Percentiles rank a stretch among this genome's conserved stretches.
These are phyloP conservation scores for Podocnemis expansa DNA, from an alignment of 2,113 vertebrate species.

Conservation along the genomic window DNA sequence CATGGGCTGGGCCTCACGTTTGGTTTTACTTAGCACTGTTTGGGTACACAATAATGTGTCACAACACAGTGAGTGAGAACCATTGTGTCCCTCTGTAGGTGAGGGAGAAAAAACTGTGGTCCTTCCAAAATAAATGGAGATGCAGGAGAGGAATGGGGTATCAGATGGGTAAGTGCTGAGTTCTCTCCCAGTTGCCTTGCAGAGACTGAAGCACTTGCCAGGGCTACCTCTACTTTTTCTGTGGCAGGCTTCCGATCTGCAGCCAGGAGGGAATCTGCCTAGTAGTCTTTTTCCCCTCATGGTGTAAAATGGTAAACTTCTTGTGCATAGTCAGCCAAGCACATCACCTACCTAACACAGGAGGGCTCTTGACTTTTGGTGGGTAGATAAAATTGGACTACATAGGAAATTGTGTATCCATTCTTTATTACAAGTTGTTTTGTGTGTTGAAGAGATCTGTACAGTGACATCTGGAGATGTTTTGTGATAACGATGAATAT, in stretches of 20 bases:
- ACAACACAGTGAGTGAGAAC: no score
- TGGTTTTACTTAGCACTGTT: no score
- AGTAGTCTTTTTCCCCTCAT: neutral
- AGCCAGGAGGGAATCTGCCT: neutral
- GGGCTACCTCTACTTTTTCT: neutral
- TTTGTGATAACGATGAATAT: neutral
- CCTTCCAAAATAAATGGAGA: neutral
- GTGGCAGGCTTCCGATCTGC: neutral
- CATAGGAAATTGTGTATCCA: neutral
- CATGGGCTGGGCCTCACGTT: no score
- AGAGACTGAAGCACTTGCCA: neutral
- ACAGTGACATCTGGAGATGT: rapidly evolving
- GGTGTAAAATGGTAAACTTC: neutral
- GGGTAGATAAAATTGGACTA: neutral
- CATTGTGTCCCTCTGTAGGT: neutral
- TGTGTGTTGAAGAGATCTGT: neutral
- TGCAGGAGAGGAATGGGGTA: neutral
- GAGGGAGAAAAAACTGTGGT: neutral
- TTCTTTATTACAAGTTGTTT: neutral
- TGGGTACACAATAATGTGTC: no score
- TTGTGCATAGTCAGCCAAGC: neutral
- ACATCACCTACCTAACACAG: neutral
- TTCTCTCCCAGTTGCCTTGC: neutral
- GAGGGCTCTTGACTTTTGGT: neutral
- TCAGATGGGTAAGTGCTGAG: neutral